phyloP scores from a whole-genome alignment of 2,888 invertebrate genomes.

The Linnaemya tessellans region DNA sequence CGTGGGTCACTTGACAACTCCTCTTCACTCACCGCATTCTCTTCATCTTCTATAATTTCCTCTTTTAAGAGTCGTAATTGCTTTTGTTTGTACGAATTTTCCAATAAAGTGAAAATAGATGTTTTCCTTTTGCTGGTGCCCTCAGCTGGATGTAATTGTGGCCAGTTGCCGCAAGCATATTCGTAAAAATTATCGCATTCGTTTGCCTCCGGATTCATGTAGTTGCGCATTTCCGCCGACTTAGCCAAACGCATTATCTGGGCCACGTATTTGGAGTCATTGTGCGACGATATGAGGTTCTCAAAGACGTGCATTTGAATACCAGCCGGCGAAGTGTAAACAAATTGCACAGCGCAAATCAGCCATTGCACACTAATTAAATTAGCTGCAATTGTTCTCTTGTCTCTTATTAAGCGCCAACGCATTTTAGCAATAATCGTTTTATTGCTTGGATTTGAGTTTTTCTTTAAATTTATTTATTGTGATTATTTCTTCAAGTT shows the following conservation, averaged over 20 bases:
- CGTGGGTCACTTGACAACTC: constrained; percentile 55
- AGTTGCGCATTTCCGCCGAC: constrained; percentile 79
- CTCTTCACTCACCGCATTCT: constrained; percentile 65
- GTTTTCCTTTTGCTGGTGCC: constrained; percentile 75
- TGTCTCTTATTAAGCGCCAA: constrained; percentile 48
- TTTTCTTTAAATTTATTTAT: constrained; percentile 8
- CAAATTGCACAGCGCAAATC: constrained; percentile 51
- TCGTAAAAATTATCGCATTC: constrained; percentile 80
- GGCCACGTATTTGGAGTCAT: constrained; percentile 77
- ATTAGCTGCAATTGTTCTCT: neutral
- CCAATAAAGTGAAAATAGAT: constrained; percentile 76
- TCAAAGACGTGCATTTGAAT: constrained; percentile 75
- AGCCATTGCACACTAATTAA: constrained; percentile 33
- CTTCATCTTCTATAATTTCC: constrained; percentile 73
- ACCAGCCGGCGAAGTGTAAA: constrained; percentile 51
- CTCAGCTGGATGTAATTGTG: constrained; percentile 78
- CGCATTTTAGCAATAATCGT: constrained; percentile 44
- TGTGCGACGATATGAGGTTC: constrained; percentile 76
- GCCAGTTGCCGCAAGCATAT: constrained; percentile 81
- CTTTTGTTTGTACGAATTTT: constrained; percentile 77
- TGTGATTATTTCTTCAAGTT: neutral
- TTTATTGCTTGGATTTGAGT: neutral
- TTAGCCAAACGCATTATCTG: constrained; percentile 79
- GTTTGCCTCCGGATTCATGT: constrained; percentile 77
- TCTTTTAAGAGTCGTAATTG: constrained; percentile 76